Evolutionary conservation across 2,888 invertebrate species (phyloP), one percentile per base, ranked within the genome.

Genomic region (Osmoderma eremita): DNA sequence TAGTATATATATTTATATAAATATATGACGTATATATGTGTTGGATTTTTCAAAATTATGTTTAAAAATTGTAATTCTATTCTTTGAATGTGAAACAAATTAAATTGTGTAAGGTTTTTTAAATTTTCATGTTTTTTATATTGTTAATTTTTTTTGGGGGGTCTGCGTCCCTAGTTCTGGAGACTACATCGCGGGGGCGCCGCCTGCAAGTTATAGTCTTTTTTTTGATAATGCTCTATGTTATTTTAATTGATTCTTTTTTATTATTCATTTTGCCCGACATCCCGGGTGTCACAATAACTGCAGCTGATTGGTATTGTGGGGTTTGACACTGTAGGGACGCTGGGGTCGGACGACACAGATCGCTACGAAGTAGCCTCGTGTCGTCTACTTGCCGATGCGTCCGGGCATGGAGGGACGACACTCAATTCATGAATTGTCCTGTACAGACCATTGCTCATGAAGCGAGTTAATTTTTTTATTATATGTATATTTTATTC

Each of bases 401-500:
- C 69, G 74, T 73, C 75, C 71, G 77, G 78, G 78, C 78, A 77
- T 77, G 76, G 75, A 78, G 78, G 78, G 78, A 77, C 75, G 74
- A 75, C 76, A 75, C 79, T 79, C 78, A 77, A 76, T 79, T 79
- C 79, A 79, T 78, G 77, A 73, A 72, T 73, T 75, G 76, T 74
- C 73, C 74, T 73, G 73, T 53, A 73, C 56, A 70, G 74, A 76
- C 74, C 75, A 75, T 79, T 77, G 76, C 76, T 77, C 78, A 77
- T 79, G 80, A 78, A 78, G 75, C 77, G 79, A 79, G 80, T 79
- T 78, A 77, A 74, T 76, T 79, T 79, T n/a, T 75, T 79, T 78
- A 78, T 77, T 78, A 80, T 74, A 77, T 82, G 81, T 82, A 82
- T 81, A 81, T 81, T 66, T 89, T 90, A 89, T 90, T 89, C 87